phyloP scores from a whole-genome alignment of 2,113 vertebrate genomes.

The Eclectus roratus region DNA sequence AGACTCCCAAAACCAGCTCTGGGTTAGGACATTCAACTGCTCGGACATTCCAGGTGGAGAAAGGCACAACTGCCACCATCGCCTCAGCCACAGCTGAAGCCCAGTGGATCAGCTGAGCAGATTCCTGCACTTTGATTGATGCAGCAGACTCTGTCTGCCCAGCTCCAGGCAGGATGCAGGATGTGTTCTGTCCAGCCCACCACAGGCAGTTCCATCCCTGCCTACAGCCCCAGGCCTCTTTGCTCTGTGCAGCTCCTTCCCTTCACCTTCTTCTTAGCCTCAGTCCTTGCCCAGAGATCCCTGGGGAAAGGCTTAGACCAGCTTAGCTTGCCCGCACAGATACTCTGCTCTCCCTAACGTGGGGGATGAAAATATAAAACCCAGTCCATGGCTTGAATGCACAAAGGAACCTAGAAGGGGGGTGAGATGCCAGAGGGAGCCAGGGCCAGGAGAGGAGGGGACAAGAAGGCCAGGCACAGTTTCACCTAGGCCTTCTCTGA shows the following conservation, averaged over 20 bases:
- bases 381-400: background rate
- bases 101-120: background rate
- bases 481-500: background rate
- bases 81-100: background rate
- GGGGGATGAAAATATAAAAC: background rate
- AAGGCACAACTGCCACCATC: rapidly evolving
- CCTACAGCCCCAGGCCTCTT: background rate
- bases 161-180: background rate
- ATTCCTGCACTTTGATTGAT: background rate
- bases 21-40: background rate
- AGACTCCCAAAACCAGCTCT: background rate
- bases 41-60: background rate
- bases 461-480: background rate
- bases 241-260: background rate
- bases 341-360: background rate
- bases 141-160: background rate
- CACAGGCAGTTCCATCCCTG: background rate
- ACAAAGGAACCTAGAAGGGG: background rate
- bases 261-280: background rate
- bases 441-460: background rate
- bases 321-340: background rate
- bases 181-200: background rate
- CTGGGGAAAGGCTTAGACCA: background rate
- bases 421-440: background rate
- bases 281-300: background rate